Evolutionary conservation across 2,113 vertebrate genomes (phyloP), one percentile per base, ranked within the genome.

Genomic region (Mesocricetus auratus): DNA sequence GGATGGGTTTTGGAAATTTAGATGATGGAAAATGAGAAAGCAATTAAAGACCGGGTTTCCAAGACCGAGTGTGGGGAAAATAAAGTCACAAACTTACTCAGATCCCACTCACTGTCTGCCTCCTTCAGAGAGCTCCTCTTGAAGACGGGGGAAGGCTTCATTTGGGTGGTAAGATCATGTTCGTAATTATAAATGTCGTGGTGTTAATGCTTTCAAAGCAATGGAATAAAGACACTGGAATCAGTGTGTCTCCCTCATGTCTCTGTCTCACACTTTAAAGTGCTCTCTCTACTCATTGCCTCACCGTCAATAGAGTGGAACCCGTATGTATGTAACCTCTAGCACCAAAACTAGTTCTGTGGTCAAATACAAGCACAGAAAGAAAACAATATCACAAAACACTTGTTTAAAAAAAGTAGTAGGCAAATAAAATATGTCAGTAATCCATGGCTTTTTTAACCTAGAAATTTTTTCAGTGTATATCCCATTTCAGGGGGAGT

Each of bases 81-180:
- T 79, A 75, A 91, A 93, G 58, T 88, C 60, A 95, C 66, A 13
- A 94, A 90, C 39, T 83, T 74, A 64, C 69, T 97, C 90, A 93
- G 92, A 92, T 96, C 45, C 89, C 36, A 83, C 24, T 94, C 29
- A 81, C 89, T 90, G 74, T 24, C 29, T 79, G 21, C 92, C 86
- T 96, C 95, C 73, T 96, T 17, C 58, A 94, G 83, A 93, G 75
- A 50, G 3, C n/a, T 85, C 92, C 39, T 58, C n/a, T 42, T 95
- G n/a, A 78, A 95, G 60, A 60, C 91, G 16, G 64, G 58, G 50
- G 26, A 50, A 53, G 24, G 17, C 71, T 92, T 95, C 15, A 90
- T 92, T 31, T 86, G 17, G 19, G 50, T 85, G 79, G 19, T 21
- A 7, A 88, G 42, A 53, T 60, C 26, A 13, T 79, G 8, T 69